Evolutionary conservation across 2,113 vertebrate genomes (phyloP), one percentile per base, ranked within the genome.

Genomic region (Bagarius yarrelli): DNA sequence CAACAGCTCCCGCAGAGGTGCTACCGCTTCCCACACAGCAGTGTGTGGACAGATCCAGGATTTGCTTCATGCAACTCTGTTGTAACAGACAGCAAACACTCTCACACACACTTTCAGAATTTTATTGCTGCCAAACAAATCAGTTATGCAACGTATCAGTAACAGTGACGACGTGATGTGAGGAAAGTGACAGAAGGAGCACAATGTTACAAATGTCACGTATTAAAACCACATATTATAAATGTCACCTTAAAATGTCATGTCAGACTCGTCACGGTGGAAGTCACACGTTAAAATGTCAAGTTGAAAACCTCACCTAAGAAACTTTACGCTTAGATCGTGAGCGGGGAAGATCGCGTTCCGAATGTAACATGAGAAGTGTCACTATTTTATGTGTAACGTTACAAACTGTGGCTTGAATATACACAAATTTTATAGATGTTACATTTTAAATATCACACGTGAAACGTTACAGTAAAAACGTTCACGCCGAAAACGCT

Each of bases 71-170:
- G 78, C 72, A 84, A 81, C 15, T 59, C 15, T 71, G 47, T 40
- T 79, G 73, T 71, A 66, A 83, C 60, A 23, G 23, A 66, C 59
- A 64, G 56, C 36, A 81, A 52, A 79, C 16, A 50, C 44, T 25
- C 59, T 16, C 40, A 34, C 61, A 11, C 75, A 40, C 56, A 40
- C 40, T 78, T 73, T 79, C 21, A 40, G 2, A 79, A 59, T 18
- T 71, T 61, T 56, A 75, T 82, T 63, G 67, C 40, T 27, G 23
- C 50, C 53, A 25, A 30, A 44, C 21, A 59, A 32, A 73, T 84
- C 34, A 55, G 77, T 83, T 80, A 84, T 82, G 40, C 81, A 84
- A 50, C 13, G n/a, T 27, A 27, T 70, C 67, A 27, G n/a, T 27
- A 25, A 18, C 8, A 18, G n/a, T n/a, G 27, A 50, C 40, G 11